A percentile compares a stretch with the other conserved stretches of the same genome.
Evolutionary conservation across 2,797 vertebrate genomes (phyloP).

Genomic region (Hippoglossus hippoglossus): DNA sequence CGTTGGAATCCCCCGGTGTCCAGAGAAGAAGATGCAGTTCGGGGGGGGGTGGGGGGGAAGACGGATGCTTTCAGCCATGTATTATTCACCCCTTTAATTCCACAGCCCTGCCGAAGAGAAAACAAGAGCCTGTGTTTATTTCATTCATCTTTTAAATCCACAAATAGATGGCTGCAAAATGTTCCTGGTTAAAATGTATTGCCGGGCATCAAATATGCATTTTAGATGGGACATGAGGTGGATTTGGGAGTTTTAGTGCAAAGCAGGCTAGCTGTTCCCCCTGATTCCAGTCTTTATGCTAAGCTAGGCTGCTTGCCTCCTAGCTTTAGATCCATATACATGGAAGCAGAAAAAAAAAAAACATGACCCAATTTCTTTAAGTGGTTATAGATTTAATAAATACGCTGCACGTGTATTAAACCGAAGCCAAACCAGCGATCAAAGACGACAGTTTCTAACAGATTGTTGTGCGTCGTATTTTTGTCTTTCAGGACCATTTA

Average conservation of each 20-base stretch:
- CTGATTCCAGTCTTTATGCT: too few species aligned
- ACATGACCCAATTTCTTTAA: background rate
- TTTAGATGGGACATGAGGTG: too few species aligned
- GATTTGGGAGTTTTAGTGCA: background rate
- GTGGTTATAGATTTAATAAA: background rate
- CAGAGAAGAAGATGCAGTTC: constrained; percentile 39
- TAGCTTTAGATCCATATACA: too few species aligned
- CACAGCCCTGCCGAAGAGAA: constrained; percentile 63
- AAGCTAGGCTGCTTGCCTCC: too few species aligned
- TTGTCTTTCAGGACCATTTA: constrained; percentile 24
- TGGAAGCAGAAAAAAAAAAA: too few species aligned
- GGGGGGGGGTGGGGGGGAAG: constrained; percentile 18
- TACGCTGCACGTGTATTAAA: background rate
- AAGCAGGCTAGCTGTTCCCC: background rate
- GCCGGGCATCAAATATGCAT: constrained; percentile 9
- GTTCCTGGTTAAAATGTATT: constrained; percentile 67
- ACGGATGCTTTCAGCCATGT: constrained; percentile 70
- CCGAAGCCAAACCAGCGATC: background rate
- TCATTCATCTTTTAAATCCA: constrained; percentile 68
- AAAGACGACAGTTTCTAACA: background rate
- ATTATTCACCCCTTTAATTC: constrained; percentile 76
- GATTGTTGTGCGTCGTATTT: background rate
- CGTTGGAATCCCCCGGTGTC: constrained; percentile 43
- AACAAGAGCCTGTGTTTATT: constrained; percentile 66
- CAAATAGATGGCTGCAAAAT: constrained; percentile 74